Evolutionary conservation across 2,888 invertebrate species (phyloP).

Genomic region (Eurytoma californica): DNA sequence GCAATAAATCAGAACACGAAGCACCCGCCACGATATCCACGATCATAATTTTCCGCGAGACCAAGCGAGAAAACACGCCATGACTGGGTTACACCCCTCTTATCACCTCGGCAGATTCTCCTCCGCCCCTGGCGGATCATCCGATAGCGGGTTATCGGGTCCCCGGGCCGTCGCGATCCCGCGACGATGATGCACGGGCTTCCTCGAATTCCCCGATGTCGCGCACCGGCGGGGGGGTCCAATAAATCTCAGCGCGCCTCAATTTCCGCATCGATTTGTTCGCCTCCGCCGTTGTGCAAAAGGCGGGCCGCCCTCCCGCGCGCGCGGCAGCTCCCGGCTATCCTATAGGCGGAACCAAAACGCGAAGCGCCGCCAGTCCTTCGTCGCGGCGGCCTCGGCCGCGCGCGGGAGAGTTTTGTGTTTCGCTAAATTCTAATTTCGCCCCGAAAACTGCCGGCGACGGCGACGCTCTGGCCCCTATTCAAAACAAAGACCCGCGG

Average conservation of each 20-base stretch:
- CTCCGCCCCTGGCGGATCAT: neutral
- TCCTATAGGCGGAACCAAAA: conserved; percentile 35
- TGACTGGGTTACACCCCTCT: no score
- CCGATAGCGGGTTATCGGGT: no score
- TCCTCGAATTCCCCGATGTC: conserved; percentile 9
- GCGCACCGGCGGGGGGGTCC: neutral
- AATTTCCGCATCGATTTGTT: conserved; percentile 43
- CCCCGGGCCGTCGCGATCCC: neutral
- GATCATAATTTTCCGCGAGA: no score
- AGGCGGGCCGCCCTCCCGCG: neutral
- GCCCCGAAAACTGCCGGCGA: conserved; percentile 6
- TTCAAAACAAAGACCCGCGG: conserved; percentile 10
- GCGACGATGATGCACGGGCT: conserved; percentile 26
- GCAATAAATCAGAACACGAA: no score
- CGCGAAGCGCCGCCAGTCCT: conserved; percentile 31
- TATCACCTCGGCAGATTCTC: neutral
- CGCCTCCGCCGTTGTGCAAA: conserved; percentile 2
- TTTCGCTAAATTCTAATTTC: conserved; percentile 54
- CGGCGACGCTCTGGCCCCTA: conserved; percentile 12
- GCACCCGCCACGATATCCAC: no score
- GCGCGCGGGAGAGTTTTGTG: conserved; percentile 19
- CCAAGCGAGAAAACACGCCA: no score
- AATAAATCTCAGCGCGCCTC: conserved; percentile 39
- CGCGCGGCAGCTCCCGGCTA: neutral
- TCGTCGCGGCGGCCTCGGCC: neutral